A percentile compares a stretch with the other conserved stretches of the same genome.
Conservation (phyloP, 2,888 invertebrate species). For the Pristionchus exspectatus region DNA sequence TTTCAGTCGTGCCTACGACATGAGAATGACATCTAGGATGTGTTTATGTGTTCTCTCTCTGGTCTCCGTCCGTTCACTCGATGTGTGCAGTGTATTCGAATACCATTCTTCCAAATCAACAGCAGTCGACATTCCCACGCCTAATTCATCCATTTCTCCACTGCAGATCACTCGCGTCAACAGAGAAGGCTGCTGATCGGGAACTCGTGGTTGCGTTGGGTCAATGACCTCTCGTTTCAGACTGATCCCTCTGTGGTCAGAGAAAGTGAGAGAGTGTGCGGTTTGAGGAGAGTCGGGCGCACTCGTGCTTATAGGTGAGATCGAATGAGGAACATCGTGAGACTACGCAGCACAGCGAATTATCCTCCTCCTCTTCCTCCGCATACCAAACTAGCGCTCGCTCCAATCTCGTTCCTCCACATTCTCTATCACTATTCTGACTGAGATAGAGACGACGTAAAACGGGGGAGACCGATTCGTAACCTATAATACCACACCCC, state of each 20-base stretch:
- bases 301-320: neutral
- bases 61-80: slow-evolving; percentile 10
- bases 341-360: neutral
- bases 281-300: neutral
- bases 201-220: neutral
- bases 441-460: neutral
- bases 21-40: neutral
- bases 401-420: neutral
- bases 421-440: neutral
- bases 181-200: neutral
- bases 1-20: no score
- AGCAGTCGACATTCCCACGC: slow-evolving; percentile 32
- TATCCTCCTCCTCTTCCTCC: neutral
- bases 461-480: neutral
- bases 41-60: neutral
- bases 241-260: neutral
- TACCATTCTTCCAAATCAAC: slow-evolving; percentile 3
- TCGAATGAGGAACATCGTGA: slow-evolving; percentile 11
- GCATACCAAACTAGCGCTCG: neutral
- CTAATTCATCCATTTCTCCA: neutral
- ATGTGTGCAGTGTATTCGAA: neutral
- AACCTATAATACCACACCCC: neutral
- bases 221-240: neutral
- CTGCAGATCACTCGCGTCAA: slow-evolving; percentile 17
- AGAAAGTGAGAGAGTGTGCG: neutral